Evolutionary conservation across 1,140 invertebrate species (phyloP).

Genomic region (Bombus confusus): DNA sequence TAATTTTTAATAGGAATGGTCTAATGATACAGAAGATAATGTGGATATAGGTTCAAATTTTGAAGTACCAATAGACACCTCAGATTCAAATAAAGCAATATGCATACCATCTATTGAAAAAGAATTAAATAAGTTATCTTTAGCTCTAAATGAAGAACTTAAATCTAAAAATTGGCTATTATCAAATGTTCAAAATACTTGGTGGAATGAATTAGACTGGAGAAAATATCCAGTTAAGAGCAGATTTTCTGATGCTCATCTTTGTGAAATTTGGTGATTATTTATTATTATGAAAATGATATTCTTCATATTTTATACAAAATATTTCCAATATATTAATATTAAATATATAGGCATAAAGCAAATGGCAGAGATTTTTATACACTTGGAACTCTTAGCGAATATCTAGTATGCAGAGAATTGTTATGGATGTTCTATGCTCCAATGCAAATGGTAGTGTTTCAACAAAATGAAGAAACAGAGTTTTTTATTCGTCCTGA

Average conservation of each 20-base stretch:
- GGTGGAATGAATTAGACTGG: conserved; percentile 78
- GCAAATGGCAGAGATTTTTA: conserved; percentile 63
- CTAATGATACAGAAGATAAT: conserved; percentile 70
- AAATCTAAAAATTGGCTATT: conserved; percentile 76
- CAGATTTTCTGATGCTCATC: conserved; percentile 71
- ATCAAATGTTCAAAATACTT: conserved; percentile 77
- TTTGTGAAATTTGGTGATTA: conserved; percentile 75
- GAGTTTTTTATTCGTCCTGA: conserved; percentile 70
- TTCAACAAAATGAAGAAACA: conserved; percentile 66
- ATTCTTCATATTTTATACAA: neutral
- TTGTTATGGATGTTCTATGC: conserved; percentile 80
- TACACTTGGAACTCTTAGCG: conserved; percentile 73
- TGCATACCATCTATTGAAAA: conserved; percentile 22
- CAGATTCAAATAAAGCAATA: conserved; percentile 29
- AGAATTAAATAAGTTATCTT: conserved; percentile 56
- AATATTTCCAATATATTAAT: conserved; percentile 8
- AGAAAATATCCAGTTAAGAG: conserved; percentile 71
- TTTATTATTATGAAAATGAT: conserved; percentile 24
- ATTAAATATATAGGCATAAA: conserved; percentile 67
- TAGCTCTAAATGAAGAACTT: conserved; percentile 66
- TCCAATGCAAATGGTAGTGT: conserved; percentile 72
- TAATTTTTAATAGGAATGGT: conserved; percentile 64
- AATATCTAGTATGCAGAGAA: conserved; percentile 79
- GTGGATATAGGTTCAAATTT: conserved; percentile 29
- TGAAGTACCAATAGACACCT: neutral